Evolutionary conservation across 2,113 vertebrate species (phyloP).

Genomic region (Pantherophis guttatus): DNA sequence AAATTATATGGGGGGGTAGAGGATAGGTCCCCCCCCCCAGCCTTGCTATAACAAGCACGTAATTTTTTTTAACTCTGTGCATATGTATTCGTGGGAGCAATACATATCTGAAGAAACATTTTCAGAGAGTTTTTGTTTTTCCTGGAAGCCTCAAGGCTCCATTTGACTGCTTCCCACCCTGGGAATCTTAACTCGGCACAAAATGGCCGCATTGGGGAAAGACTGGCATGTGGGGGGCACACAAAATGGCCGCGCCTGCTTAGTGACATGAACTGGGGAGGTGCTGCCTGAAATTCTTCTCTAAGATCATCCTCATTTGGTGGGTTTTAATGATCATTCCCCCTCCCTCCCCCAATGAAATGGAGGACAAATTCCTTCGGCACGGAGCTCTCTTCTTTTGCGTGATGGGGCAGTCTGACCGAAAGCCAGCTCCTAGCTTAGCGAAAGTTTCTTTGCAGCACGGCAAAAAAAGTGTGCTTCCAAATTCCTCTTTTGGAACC

Average conservation of each 20-base stretch:
- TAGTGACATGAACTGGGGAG: background rate
- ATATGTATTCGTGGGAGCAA: background rate
- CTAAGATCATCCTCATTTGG: background rate
- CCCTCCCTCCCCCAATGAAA: too few species aligned
- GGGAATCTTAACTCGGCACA: background rate
- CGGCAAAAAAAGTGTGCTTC: rapidly evolving
- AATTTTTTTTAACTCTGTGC: background rate
- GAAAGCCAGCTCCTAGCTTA: background rate
- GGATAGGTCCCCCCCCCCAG: background rate
- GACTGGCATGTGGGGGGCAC: slow-evolving; percentile 5
- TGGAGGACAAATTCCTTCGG: background rate
- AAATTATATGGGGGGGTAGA: background rate
- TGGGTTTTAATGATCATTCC: background rate
- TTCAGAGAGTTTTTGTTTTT: background rate
- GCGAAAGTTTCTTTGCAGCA: background rate
- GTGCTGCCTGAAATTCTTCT: slow-evolving; percentile 1
- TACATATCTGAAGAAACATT: background rate
- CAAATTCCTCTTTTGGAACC: background rate
- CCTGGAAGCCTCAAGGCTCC: too few species aligned
- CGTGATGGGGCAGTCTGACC: background rate
- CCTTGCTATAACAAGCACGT: background rate
- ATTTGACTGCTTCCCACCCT: background rate
- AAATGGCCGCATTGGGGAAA: slow-evolving; percentile 48
- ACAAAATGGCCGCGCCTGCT: slow-evolving; percentile 63
- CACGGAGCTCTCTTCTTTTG: background rate